Base-by-base conservation (phyloP, 2,797 vertebrate genomes). In the Rhynchotus rufescens region DNA sequence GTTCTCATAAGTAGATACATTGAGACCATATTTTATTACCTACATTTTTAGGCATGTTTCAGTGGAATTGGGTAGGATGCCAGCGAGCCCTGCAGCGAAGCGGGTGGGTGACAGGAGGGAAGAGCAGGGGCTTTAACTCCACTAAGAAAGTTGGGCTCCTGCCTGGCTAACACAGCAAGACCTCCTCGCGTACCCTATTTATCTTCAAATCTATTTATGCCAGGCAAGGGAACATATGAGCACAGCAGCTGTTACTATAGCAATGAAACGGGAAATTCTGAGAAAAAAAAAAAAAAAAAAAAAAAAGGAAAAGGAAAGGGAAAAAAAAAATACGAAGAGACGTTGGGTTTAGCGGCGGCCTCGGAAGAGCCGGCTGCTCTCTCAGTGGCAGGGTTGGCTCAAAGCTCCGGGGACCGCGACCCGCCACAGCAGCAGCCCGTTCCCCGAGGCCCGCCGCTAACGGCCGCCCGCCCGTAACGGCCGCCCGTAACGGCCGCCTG, bases 241-340 rank as follows among this genome's bases (percentile, higher is more conserved):
- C 91, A 71, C 66, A 95, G 96, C 96, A 96, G 96, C 97, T 97
- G 97, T 96, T 97, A 94, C 96, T 95, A 96, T 94, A 97, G 96
- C 93, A 97, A 96, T 96, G 96, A 93, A 96, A 95, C 94, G 91
- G 87, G 89, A 96, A 95, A 92, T 97, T 95, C 93, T 92, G 88
- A 80, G 92, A 91, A 94, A 9, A 36, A 36, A 36, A 36, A 36
- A 36, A 36, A 36, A 36, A 36, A 36, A 36, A 36, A 36, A 36
- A 36, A 36, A 36, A 36, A 36, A 36, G 9, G 9, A 36, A 36
- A 36, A 36, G 36, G 36, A 36, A 36, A 36, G 36, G 36, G 9
- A 9, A 36, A 36, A 10, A 10, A 10, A 36, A 36, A 36, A 36
- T 4, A 36, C 7, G 9, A 36, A 36, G 8, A 36, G 36, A 36